Base-by-base conservation (phyloP, 2,888 invertebrate genomes). In the Amiota minor region DNA sequence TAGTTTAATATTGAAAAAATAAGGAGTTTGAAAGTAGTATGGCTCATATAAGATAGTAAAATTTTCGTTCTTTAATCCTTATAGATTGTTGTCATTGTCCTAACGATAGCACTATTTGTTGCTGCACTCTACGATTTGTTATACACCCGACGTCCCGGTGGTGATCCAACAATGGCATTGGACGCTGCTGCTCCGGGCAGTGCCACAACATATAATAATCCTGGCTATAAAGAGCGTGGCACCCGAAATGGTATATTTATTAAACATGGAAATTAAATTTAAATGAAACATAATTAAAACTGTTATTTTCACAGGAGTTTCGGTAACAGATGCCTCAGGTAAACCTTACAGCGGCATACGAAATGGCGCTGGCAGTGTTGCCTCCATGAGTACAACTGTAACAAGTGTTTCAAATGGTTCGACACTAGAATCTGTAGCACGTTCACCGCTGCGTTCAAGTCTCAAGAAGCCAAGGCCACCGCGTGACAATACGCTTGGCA, bases 281-380 rank as follows among this genome's bases (percentile, higher is more conserved):
- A 0, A 18, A 18, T 9, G 14, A 4, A 18, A 62, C n/a, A 62
- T 9, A 35, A 35, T 35, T 35, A 49, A 10, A n/a, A 18, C 59
- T 59, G 3, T 59, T 14, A 59, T 59, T 23, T 20, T 79, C 76
- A 23, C 91, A 93, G 94, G 92, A 81, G 93, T 96, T 83, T 95
- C 96, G 62, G 94, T 97, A 92, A 97, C 96, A 3, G 95, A 95
- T 87, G 94, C 96, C 16, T 96, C 96, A 50, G 96, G 95, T 16
- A 95, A 95, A 87, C 96, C 96, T 0, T 96, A 96, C 89, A 91
- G 91, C 80, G 91, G 91, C 56, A 92, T 92, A 80, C 92, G 93
- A 61, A 91, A 90, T 50, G 95, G 93, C 35, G 85, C 83, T 16
- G 82, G 93, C 50, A 94, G 94, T 86, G 93, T 94, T 79, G 93